These are phyloP conservation scores for Dipus sagitta DNA, from an alignment of 2,797 vertebrate genomes.

Conservation along the genomic window DNA sequence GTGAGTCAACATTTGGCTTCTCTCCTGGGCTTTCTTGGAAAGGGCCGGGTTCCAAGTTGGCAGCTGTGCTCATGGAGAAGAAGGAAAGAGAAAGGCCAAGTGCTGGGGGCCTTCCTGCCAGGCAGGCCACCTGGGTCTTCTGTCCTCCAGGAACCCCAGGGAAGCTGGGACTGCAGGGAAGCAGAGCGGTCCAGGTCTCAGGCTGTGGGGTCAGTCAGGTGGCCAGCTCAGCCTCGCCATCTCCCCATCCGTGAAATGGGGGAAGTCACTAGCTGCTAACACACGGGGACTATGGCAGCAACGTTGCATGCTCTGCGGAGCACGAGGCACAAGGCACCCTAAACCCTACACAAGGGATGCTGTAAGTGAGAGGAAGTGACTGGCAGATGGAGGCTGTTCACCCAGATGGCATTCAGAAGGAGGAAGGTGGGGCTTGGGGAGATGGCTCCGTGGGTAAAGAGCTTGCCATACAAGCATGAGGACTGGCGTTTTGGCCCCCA, in stretches of 20 bases:
- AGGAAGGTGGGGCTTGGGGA: background rate
- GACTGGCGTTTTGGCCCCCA: too few relatives aligned
- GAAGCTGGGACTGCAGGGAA: background rate
- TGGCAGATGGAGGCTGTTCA: background rate
- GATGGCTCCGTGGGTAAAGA: too few relatives aligned
- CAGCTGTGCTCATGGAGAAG: constrained; percentile 58
- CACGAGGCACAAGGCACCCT: background rate
- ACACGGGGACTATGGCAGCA: background rate
- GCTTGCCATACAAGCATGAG: too few relatives aligned
- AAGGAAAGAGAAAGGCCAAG: constrained; percentile 67
- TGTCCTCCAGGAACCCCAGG: background rate
- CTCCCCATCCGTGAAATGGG: background rate
- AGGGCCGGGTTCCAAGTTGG: constrained; percentile 70
- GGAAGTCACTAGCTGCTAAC: background rate
- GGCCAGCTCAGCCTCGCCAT: background rate
- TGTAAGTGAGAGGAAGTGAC: background rate
- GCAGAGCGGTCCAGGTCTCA: background rate
- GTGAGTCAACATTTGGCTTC: constrained; percentile 74
- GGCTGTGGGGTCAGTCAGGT: background rate
- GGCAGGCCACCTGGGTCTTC: constrained; percentile 65
- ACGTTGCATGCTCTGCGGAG: background rate
- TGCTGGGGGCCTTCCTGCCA: constrained; percentile 60
- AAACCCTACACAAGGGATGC: background rate
- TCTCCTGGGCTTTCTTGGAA: constrained; percentile 74
- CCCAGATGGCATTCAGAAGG: constrained; percentile 24